Base-by-base conservation (phyloP, 2,113 vertebrate species). In the Odobenus rosmarus region DNA sequence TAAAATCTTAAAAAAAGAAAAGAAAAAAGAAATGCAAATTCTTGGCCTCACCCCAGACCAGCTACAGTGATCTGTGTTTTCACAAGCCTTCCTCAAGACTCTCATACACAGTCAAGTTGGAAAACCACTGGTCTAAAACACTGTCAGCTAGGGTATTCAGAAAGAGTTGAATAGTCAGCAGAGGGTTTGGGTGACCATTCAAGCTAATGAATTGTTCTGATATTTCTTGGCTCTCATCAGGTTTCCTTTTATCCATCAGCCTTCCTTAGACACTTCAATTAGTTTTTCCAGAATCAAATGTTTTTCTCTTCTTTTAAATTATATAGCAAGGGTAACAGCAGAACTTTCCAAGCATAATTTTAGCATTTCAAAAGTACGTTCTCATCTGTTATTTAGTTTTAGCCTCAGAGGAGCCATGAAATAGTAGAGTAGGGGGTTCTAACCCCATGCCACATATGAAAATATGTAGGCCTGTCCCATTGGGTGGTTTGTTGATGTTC, bases 301-400 rank as follows among this genome's bases (percentile, higher is more conserved):
- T 51, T 82, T 89, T 79, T 21, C n/a, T 90, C 39, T 74, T 62
- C 5, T 69, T 64, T 62, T 42, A 51, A 67, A 24, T 74, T 61
- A 24, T 3, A 36, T 21, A 72, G 69, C 12, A 64, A 84, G 82
- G 53, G 18, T 61, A 90, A 51, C 21, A 57, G 72, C 19, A 94
- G 12, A 90, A 67, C 1, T 46, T 87, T 39, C 4, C 42, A 62
- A 28, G 87, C 62, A 18, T 39, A 92, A 79, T n/a, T 93, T 64
- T 90, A 84, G 18, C 5, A 7, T 86, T 90, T 80, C 55, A 87
- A 90, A 93, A 95, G 36, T 28, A 53, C 23, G 7, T 89, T n/a
- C 33, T 85, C 4, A 51, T 16, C 1, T n/a, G 55, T 71, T 39
- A 64, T 46, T 83, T 94, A 92, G 74, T 89, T 62, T 90, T 80